Percentiles rank a stretch among this genome's conserved stretches.
Evolutionary conservation across 2,797 vertebrate genomes (phyloP).

Genomic region (Lagorchestes hirsutus): DNA sequence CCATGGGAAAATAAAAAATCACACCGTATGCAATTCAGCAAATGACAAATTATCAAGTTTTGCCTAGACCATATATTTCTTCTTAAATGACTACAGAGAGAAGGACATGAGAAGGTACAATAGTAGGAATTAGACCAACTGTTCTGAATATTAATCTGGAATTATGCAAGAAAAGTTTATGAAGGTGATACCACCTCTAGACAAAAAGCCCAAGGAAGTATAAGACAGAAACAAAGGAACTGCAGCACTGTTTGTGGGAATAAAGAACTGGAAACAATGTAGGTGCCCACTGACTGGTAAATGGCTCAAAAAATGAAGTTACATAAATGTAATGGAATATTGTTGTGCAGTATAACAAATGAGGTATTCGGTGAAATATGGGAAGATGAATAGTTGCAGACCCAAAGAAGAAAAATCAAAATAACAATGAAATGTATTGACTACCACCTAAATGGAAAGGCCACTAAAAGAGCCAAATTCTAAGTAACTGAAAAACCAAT

Average conservation of each 20-base stretch:
- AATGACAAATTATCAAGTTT: background rate
- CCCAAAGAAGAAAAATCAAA: background rate
- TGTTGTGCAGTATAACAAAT: background rate
- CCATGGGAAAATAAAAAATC: background rate
- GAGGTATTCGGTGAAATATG: background rate
- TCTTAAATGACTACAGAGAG: background rate
- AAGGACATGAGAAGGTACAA: background rate
- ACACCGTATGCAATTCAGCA: background rate
- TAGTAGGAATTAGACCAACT: background rate
- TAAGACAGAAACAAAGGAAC: background rate
- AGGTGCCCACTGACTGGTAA: background rate
- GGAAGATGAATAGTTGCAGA: background rate
- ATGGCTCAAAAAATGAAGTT: background rate
- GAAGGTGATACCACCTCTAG: background rate
- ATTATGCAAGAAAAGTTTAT: background rate
- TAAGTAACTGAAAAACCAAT: background rate
- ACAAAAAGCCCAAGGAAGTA: background rate
- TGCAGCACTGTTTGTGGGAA: background rate
- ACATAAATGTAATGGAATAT: background rate
- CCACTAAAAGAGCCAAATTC: background rate
- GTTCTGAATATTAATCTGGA: background rate
- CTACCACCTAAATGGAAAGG: background rate
- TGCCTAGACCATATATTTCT: background rate
- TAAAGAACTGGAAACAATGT: background rate
- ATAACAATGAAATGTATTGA: background rate